phyloP scores from a whole-genome alignment of 2,113 vertebrate species.

The Scolopax mira region DNA sequence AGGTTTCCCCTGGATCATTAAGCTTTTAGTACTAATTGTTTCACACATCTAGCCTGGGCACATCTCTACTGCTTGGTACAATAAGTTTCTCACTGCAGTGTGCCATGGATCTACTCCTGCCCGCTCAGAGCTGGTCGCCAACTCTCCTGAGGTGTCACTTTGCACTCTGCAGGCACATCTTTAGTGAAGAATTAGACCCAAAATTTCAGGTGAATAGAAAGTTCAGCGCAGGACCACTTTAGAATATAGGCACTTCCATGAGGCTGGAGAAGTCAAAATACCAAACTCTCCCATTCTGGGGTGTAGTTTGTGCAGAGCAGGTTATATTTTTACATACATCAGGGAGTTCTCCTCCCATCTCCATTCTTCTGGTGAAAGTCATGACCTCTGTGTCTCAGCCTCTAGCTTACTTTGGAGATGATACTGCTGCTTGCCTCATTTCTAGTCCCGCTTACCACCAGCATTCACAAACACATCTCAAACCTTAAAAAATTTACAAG shows the following conservation, averaged over 20 bases:
- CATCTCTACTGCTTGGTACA: background rate
- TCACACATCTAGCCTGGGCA: background rate
- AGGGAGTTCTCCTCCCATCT: background rate
- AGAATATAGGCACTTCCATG: background rate
- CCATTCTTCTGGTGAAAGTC: background rate
- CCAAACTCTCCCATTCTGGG: background rate
- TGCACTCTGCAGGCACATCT: background rate
- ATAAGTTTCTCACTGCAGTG: fast-evolving
- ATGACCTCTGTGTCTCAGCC: background rate
- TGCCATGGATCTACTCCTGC: background rate
- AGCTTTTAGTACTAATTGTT: background rate
- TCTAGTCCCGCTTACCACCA: background rate
- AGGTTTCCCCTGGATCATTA: background rate
- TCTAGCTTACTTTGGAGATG: background rate
- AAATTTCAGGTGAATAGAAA: background rate
- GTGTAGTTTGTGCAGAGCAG: background rate
- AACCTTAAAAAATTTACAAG: background rate
- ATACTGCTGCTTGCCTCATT: background rate
- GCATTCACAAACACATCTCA: background rate
- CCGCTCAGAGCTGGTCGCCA: fast-evolving
- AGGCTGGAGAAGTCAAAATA: background rate
- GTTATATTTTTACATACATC: background rate
- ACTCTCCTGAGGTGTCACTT: background rate
- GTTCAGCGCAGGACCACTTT: background rate
- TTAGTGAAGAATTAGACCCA: background rate